These are phyloP conservation scores for Mylabris phalerata DNA, from an alignment of 1,140 invertebrate genomes.

Conservation along the genomic window DNA sequence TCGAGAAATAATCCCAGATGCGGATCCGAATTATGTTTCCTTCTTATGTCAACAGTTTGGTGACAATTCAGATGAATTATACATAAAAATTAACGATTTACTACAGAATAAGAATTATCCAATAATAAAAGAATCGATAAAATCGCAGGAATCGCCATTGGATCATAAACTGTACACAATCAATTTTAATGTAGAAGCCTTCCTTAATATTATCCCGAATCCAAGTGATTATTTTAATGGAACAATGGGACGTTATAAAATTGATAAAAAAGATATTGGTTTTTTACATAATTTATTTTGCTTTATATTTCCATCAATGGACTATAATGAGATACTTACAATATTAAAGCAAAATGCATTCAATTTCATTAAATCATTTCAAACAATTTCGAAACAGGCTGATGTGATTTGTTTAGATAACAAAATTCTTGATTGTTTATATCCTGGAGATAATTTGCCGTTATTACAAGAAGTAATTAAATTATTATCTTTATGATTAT, in stretches of 20 bases:
- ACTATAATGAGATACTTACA: slow-evolving; percentile 30
- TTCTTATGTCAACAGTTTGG: too few relatives aligned
- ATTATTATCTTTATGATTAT: not conserved
- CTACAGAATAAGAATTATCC: slow-evolving; percentile 47
- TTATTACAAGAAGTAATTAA: slow-evolving; percentile 43
- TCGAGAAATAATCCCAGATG: too few relatives aligned
- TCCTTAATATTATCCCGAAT: slow-evolving; percentile 50
- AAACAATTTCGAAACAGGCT: slow-evolving; percentile 12
- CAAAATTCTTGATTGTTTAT: not conserved
- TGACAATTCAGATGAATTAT: too few relatives aligned
- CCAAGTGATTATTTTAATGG: slow-evolving; percentile 48
- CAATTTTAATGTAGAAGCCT: slow-evolving; percentile 46
- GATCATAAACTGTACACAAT: slow-evolving; percentile 41
- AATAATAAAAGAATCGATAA: slow-evolving; percentile 46
- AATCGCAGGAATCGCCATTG: slow-evolving; percentile 34
- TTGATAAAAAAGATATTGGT: slow-evolving; percentile 19
- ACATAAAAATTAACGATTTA: too few relatives aligned
- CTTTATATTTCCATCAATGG: slow-evolving; percentile 24
- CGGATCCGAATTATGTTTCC: too few relatives aligned
- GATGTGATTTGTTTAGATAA: too few relatives aligned
- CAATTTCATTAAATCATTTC: slow-evolving; percentile 23
- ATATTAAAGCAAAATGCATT: slow-evolving; percentile 25
- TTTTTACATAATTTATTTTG: slow-evolving; percentile 39
- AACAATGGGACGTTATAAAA: slow-evolving; percentile 32
- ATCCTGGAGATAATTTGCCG: slow-evolving; percentile 19